Evolutionary conservation across 2,888 invertebrate genomes (phyloP), one percentile per base, ranked within the genome.

Genomic region (Pristionchus japonicus): DNA sequence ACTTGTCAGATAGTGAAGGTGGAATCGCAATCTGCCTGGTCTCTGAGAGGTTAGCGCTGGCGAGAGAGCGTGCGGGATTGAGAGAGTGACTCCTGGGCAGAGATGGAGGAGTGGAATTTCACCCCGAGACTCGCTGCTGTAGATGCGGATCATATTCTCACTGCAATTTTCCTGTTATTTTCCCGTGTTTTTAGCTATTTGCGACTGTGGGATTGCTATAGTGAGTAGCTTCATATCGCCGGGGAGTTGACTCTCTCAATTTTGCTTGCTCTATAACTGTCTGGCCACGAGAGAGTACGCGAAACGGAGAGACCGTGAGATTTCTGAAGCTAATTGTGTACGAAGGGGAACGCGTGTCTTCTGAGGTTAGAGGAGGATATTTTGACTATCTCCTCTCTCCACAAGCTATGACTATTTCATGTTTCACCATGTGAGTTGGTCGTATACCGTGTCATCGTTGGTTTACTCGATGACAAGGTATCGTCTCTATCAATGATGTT

Each of bases 311-410:
- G n/a, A n/a, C n/a, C n/a, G n/a, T n/a, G n/a, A n/a, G n/a, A n/a
- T n/a, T 74, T 20, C 52, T 27, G 70, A 20, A 74, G 74, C 77
- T 77, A 77, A 77, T 77, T 77, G 43, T 77, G 77, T 77, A 77
- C 77, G 77, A 77, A 43, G n/a, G 23, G 23, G 61, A 13, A 27
- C 27, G 64, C 3, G 23, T n/a, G 64, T 13, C 20, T 0, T 43
- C 43, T 40, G 15, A 77, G n/a, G 37, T 23, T 34, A 70, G 70
- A 70, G 37, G 43, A 47, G 77, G 27, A 77, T 77, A 77, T 77
- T 77, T 77, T 77, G 77, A 77, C 77, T 77, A 23, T 17, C 17
- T n/a, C n/a, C n/a, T 23, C 57, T n/a, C 57, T n/a, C 57, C n/a
- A 9, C 27, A 27, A 43, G 34, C n/a, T n/a, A 77, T 77, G 77